phyloP scores from a whole-genome alignment of 2,113 vertebrate genomes.

The Herpailurus yagouaroundi region DNA sequence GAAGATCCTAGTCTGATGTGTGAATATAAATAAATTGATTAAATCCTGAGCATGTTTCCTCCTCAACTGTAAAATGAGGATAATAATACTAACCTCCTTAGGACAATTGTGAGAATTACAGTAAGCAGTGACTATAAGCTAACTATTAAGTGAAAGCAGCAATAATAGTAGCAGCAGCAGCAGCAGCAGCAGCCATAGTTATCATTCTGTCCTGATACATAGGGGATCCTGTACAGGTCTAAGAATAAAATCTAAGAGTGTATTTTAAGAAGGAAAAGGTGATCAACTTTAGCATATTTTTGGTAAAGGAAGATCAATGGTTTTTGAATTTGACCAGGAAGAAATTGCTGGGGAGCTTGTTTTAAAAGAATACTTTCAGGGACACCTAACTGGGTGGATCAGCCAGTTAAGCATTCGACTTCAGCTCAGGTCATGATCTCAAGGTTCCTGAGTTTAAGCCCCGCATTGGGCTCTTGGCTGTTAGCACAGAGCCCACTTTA shows the following conservation, averaged over 20 bases:
- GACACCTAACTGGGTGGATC: no score
- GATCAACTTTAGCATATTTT: background rate
- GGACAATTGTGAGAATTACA: background rate
- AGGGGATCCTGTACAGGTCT: background rate
- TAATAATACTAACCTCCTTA: background rate
- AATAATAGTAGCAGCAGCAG: background rate
- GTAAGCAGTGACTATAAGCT: background rate
- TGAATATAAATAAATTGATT: background rate
- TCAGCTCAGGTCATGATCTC: no score
- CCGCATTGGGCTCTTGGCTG: no score
- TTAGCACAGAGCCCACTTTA: no score
- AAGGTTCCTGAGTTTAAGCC: no score
- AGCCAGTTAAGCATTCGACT: no score
- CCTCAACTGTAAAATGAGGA: background rate
- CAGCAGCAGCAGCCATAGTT: background rate
- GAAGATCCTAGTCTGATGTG: background rate
- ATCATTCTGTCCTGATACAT: background rate
- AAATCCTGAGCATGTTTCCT: background rate
- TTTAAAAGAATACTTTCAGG: background rate
- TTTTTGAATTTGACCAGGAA: conserved; percentile 18
- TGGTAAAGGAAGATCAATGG: background rate
- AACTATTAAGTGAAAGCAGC: background rate
- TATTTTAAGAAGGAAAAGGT: background rate
- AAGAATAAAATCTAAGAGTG: background rate
- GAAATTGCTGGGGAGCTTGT: background rate